A percentile compares a stretch with the other conserved stretches of the same genome.
Evolutionary conservation across 1,140 invertebrate genomes (phyloP).

Genomic region (Palaemon carinicauda): DNA sequence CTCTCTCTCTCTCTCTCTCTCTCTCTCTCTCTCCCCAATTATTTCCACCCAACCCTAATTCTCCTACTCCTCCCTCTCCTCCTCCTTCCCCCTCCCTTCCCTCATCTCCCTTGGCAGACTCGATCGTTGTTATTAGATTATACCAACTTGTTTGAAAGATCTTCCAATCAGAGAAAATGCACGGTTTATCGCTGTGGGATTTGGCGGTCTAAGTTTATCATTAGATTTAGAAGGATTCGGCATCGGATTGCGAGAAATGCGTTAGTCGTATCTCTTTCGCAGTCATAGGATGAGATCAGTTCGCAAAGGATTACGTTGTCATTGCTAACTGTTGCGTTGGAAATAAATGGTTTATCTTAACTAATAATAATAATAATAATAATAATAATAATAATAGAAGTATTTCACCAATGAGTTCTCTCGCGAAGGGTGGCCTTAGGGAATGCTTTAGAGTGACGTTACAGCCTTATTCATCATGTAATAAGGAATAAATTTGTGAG

Average conservation of each 20-base stretch:
- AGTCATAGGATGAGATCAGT: too few relatives aligned
- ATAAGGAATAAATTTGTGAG: too few relatives aligned
- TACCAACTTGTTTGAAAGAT: constrained; percentile 43
- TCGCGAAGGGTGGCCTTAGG: too few relatives aligned
- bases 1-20: not conserved
- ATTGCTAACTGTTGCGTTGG: too few relatives aligned
- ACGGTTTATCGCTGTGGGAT: constrained; percentile 17
- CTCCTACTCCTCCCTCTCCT: not conserved
- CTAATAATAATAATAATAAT: too few relatives aligned
- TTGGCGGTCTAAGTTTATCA: constrained; percentile 34
- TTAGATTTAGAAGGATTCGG: constrained; percentile 34
- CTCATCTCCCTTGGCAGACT: not conserved
- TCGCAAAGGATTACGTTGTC: too few relatives aligned
- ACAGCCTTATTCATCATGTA: too few relatives aligned
- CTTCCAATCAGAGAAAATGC: constrained; percentile 35
- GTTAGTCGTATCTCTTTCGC: too few relatives aligned
- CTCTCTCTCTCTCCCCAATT: not conserved
- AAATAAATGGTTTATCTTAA: too few relatives aligned
- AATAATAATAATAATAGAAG: too few relatives aligned
- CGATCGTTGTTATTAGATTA: constrained; percentile 42
- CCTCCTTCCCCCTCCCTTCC: not conserved
- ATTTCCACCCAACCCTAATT: not conserved
- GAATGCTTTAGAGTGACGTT: too few relatives aligned
- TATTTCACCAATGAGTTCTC: too few relatives aligned
- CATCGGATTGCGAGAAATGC: not conserved